Evolutionary conservation across 2,113 vertebrate genomes (phyloP).

Genomic region (Hippopotamus amphibius): DNA sequence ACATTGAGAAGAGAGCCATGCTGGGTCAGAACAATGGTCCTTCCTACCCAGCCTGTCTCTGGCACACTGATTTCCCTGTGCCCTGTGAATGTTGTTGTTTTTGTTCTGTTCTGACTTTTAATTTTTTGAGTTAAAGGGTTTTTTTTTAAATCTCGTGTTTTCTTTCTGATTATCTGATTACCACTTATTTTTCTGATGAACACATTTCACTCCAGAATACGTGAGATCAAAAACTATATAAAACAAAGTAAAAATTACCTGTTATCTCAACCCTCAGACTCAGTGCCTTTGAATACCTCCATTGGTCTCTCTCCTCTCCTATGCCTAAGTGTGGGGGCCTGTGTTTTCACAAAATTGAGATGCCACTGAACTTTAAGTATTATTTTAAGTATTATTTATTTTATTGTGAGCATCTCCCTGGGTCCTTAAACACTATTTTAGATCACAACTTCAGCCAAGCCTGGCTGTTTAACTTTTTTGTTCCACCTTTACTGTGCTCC

Average conservation of each 20-base stretch:
- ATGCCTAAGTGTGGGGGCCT: not conserved
- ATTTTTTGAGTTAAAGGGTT: conserved; percentile 36
- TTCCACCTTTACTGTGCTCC: not conserved
- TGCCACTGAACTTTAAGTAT: not conserved
- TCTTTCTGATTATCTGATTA: not conserved
- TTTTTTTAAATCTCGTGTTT: not conserved
- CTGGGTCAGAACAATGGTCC: conserved; percentile 17
- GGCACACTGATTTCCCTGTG: not conserved
- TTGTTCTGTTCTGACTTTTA: not conserved
- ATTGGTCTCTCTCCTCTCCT: not conserved
- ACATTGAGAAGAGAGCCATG: not conserved
- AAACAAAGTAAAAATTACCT: not conserved
- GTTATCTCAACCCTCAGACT: not conserved
- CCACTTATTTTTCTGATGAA: not conserved
- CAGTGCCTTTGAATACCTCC: not conserved
- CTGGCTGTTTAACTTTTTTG: not conserved
- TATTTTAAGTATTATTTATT: not conserved
- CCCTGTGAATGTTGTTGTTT: not conserved
- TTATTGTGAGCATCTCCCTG: not conserved
- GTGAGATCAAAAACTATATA: not conserved
- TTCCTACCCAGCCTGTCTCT: not conserved
- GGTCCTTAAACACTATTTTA: not conserved
- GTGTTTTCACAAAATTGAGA: not conserved
- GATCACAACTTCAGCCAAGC: not conserved
- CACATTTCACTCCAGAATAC: conserved; percentile 5